A percentile compares a stretch with the other conserved stretches of the same genome.
Evolutionary conservation across 2,797 vertebrate species (phyloP).

Genomic region (Cyprinella venusta): DNA sequence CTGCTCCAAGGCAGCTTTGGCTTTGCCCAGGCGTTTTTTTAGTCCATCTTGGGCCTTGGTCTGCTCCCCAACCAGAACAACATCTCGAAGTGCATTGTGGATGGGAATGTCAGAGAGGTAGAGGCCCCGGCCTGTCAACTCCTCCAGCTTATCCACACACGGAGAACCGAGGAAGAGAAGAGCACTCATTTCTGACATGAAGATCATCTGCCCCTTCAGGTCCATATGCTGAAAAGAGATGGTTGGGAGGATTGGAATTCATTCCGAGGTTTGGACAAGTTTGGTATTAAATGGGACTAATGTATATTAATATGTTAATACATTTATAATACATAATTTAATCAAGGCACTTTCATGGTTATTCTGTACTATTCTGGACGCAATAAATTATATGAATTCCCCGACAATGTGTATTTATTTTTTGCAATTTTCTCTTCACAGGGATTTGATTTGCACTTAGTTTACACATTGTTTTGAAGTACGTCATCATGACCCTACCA

Average conservation of each 20-base stretch:
- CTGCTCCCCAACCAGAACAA: conserved; percentile 97
- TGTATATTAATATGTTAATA: neutral
- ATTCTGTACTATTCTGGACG: neutral
- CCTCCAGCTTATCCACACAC: conserved; percentile 94
- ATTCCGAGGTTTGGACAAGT: neutral
- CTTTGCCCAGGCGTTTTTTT: conserved; percentile 95
- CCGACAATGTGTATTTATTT: neutral
- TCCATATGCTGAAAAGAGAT: conserved; percentile 87
- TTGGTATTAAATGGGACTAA: conserved; percentile 6
- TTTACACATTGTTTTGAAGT: neutral
- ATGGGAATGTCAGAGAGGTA: conserved; percentile 98
- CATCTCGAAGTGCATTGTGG: conserved; percentile 94
- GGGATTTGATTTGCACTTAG: neutral
- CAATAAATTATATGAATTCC: neutral
- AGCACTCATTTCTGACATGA: conserved; percentile 90
- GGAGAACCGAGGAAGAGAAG: conserved; percentile 96
- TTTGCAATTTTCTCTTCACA: neutral
- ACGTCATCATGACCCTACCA: neutral
- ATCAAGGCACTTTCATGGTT: neutral
- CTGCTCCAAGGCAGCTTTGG: conserved; percentile 93
- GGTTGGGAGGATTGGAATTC: neutral
- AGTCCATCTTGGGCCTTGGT: conserved; percentile 95
- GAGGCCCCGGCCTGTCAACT: conserved; percentile 93
- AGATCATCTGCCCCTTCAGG: conserved; percentile 99
- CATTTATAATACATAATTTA: neutral